These are phyloP conservation scores for Platypus cylindrus DNA, from an alignment of 2,888 invertebrate genomes.

Conservation along the genomic window DNA sequence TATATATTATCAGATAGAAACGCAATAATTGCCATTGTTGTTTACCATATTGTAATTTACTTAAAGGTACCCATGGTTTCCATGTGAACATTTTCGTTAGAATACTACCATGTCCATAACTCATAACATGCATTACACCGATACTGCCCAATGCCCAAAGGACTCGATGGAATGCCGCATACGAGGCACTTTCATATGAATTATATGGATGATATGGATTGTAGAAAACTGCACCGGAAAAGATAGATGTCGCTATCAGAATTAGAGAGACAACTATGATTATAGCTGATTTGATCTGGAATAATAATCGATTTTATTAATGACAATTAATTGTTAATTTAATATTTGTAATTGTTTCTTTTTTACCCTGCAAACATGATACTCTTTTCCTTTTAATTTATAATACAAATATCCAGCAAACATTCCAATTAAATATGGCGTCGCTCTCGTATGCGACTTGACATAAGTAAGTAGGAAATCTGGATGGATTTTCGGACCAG, in stretches of 20 bases:
- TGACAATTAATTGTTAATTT: background rate
- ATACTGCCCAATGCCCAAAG: slow-evolving; percentile 42
- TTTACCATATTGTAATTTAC: slow-evolving; percentile 44
- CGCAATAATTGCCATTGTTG: too few species aligned
- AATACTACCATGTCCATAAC: slow-evolving; percentile 36
- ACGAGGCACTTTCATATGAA: slow-evolving; percentile 41
- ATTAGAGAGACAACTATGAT: slow-evolving; percentile 33
- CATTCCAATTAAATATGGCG: slow-evolving; percentile 47
- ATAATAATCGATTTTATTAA: slow-evolving; percentile 2
- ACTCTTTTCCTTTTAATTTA: slow-evolving; percentile 26
- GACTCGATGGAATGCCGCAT: slow-evolving; percentile 45
- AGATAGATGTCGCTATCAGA: slow-evolving; percentile 37
- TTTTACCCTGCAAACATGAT: slow-evolving; percentile 30
- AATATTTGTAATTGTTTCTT: too few species aligned
- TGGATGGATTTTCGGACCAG: slow-evolving; percentile 38
- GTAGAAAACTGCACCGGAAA: slow-evolving; percentile 40
- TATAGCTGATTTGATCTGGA: slow-evolving; percentile 39
- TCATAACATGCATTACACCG: slow-evolving; percentile 39
- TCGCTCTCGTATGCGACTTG: slow-evolving; percentile 46
- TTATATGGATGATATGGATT: slow-evolving; percentile 39
- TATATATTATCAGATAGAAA: too few species aligned
- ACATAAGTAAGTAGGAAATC: slow-evolving; percentile 45
- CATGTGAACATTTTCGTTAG: slow-evolving; percentile 38
- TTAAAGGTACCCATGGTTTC: slow-evolving; percentile 46
- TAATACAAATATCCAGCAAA: slow-evolving; percentile 40